These are phyloP conservation scores for Ciconia boyciana DNA, from an alignment of 2,113 vertebrate genomes.

Conservation along the genomic window DNA sequence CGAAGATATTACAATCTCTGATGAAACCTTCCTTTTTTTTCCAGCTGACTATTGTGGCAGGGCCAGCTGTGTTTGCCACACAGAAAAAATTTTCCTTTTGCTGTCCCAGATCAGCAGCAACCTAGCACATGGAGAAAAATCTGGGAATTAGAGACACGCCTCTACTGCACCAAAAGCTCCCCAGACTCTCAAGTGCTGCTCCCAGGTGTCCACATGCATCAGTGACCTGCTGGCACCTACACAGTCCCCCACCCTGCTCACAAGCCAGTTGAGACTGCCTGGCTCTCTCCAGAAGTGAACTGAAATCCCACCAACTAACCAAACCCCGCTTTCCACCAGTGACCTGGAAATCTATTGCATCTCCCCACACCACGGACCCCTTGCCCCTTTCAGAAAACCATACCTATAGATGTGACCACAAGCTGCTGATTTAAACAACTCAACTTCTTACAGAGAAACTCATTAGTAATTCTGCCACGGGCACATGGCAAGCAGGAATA, in stretches of 20 bases:
- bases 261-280: neutral
- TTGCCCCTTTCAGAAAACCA: neutral
- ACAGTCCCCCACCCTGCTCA: neutral
- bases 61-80: neutral
- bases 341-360: neutral
- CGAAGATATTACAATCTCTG: neutral
- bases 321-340: neutral
- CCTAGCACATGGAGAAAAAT: constrained; percentile 10
- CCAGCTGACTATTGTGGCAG: neutral
- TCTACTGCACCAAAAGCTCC: neutral
- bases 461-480: neutral
- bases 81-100: neutral
- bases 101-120: neutral
- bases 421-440: neutral
- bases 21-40: neutral
- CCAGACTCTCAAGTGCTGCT: neutral
- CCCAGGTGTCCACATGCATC: neutral
- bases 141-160: neutral
- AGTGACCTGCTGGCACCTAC: neutral
- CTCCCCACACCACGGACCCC: neutral
- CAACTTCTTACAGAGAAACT: neutral
- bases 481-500: neutral
- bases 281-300: neutral
- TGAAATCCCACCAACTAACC: neutral
- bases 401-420: neutral